These are phyloP conservation scores for Coregonus clupeaformis DNA, from an alignment of 2,113 vertebrate genomes.

Conservation along the genomic window DNA sequence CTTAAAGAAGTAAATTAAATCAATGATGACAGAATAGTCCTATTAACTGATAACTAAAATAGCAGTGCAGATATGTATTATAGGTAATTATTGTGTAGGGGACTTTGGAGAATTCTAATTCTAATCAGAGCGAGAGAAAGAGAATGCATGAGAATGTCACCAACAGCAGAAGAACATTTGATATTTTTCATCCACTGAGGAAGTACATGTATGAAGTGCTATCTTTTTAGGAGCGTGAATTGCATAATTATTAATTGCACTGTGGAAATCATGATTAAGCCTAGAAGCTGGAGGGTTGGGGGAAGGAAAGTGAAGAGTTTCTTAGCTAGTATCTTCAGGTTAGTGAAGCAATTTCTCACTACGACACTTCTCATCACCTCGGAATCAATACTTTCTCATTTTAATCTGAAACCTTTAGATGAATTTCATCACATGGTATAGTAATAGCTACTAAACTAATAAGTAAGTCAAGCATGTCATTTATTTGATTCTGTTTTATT, in stretches of 20 bases:
- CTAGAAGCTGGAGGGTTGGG: constrained; percentile 34
- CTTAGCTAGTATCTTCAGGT: constrained; percentile 19
- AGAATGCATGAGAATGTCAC: not conserved
- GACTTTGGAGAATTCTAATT: too few relatives aligned
- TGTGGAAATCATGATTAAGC: constrained; percentile 65
- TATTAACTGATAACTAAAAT: too few relatives aligned
- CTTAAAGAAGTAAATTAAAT: too few relatives aligned
- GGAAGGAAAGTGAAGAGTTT: constrained; percentile 7
- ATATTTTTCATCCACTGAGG: constrained; percentile 23
- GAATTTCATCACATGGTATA: constrained; percentile 1
- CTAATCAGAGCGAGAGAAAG: not conserved
- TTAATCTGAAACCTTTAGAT: not conserved
- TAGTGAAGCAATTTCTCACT: constrained; percentile 43
- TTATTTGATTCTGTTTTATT: not conserved
- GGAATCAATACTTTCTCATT: constrained; percentile 31
- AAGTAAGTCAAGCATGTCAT: constrained; percentile 1
- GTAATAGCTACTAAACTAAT: not conserved
- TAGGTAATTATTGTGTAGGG: too few relatives aligned
- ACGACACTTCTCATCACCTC: constrained; percentile 42
- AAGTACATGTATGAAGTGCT: constrained; percentile 40
- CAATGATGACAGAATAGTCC: too few relatives aligned
- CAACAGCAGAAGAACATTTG: not conserved
- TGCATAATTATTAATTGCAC: constrained; percentile 59
- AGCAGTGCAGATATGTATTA: too few relatives aligned
- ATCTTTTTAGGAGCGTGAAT: constrained; percentile 50